phyloP scores from a whole-genome alignment of 2,888 invertebrate species.

The Pollenia griseotomentosa region DNA sequence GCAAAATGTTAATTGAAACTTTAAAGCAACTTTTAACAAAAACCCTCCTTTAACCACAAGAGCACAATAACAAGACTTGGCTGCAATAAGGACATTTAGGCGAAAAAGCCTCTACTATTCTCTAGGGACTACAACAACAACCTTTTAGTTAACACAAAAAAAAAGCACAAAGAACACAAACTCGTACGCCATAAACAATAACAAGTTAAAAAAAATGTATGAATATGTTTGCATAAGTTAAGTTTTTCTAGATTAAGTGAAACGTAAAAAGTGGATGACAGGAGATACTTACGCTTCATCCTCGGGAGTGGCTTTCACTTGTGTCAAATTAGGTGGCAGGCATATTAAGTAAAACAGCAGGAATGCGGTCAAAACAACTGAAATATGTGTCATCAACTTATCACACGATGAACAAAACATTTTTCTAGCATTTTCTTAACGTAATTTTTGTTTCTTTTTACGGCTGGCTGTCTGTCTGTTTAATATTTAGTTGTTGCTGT shows the following conservation, averaged over 20 bases:
- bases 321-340: slow-evolving; percentile 80
- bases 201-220: not conserved
- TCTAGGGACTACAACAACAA: slow-evolving; percentile 38
- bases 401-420: slow-evolving; percentile 81
- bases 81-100: slow-evolving; percentile 14
- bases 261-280: slow-evolving; percentile 38
- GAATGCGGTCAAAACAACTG: slow-evolving; percentile 83
- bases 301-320: slow-evolving; percentile 81
- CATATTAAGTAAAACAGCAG: slow-evolving; percentile 80
- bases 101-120: slow-evolving; percentile 9
- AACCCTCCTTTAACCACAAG: slow-evolving; percentile 21
- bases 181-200: slow-evolving; percentile 3
- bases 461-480: slow-evolving; percentile 6
- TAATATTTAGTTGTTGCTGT: not conserved
- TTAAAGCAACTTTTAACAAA: slow-evolving; percentile 23
- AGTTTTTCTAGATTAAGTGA: not conserved
- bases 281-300: slow-evolving; percentile 83
- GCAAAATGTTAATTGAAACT: slow-evolving; percentile 52
- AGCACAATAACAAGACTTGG: slow-evolving; percentile 39
- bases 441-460: slow-evolving; percentile 52
- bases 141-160: not conserved
- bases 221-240: not conserved
- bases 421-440: slow-evolving; percentile 83
- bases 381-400: slow-evolving; percentile 84
- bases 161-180: slow-evolving; percentile 25